phyloP scores from a whole-genome alignment of 1,140 invertebrate genomes.

The Cotesia chilonis region DNA sequence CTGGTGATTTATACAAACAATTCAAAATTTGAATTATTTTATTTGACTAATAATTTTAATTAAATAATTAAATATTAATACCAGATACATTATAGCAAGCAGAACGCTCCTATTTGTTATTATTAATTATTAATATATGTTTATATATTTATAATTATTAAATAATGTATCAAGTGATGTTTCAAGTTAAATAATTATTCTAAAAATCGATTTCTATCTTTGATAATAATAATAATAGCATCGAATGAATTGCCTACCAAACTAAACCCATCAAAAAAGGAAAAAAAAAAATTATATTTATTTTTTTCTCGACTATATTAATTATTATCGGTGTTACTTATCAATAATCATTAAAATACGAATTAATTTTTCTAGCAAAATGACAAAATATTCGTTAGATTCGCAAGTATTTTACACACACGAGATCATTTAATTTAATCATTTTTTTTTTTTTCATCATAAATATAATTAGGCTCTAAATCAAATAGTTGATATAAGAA shows the following conservation, averaged over 20 bases:
- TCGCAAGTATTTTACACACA: not conserved
- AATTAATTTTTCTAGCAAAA: constrained; percentile 14
- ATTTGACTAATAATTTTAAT: constrained; percentile 20
- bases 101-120: constrained; percentile 49
- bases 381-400: constrained; percentile 18
- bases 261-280: not conserved
- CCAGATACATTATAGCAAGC: constrained; percentile 49
- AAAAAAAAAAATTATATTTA: not conserved
- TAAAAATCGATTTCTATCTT: too few relatives aligned
- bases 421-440: not conserved
- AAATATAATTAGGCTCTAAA: not conserved
- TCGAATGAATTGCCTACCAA: not conserved
- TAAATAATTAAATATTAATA: constrained; percentile 7
- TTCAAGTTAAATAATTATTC: too few relatives aligned
- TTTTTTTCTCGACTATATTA: not conserved
- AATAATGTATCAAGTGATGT: constrained; percentile 48
- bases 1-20: too few relatives aligned
- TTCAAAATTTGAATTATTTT: too few relatives aligned
- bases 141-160: constrained; percentile 48
- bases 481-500: too few relatives aligned
- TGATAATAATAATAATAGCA: too few relatives aligned
- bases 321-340: not conserved
- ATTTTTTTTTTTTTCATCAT: constrained; percentile 4
- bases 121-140: constrained; percentile 35
- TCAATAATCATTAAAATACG: constrained; percentile 7